These are phyloP conservation scores for Perdita meconis DNA, from an alignment of 2,888 invertebrate genomes.

Conservation along the genomic window DNA sequence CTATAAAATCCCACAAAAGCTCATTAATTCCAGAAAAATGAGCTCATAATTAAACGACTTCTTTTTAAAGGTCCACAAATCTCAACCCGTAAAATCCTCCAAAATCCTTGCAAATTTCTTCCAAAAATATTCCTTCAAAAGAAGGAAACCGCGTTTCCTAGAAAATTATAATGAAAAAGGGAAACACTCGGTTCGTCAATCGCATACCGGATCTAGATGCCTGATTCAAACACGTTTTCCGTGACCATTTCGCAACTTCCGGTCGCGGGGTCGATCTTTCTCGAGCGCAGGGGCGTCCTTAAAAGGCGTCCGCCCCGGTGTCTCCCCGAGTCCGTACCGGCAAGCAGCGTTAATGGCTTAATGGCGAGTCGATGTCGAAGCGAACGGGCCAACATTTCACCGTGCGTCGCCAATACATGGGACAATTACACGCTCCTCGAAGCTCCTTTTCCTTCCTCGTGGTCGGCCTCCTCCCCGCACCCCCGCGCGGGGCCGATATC, in stretches of 20 bases:
- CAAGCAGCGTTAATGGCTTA: constrained; percentile 76
- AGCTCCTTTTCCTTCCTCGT: constrained; percentile 44
- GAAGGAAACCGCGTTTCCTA: too few relatives aligned
- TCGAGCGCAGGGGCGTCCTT: not conserved
- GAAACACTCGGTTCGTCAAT: not conserved
- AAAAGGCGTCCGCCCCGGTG: constrained; percentile 24
- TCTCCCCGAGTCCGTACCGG: constrained; percentile 5
- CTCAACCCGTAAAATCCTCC: too few relatives aligned
- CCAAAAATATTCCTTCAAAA: too few relatives aligned
- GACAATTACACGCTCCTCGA: constrained; percentile 45
- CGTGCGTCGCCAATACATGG: constrained; percentile 42
- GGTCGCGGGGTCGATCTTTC: too few relatives aligned
- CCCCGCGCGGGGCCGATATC: constrained; percentile 65
- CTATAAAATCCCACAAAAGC: too few relatives aligned
- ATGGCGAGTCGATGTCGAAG: constrained; percentile 79
- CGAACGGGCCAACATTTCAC: constrained; percentile 60
- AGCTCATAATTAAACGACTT: too few relatives aligned
- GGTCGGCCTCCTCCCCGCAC: too few relatives aligned
- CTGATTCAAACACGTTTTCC: not conserved
- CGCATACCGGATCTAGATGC: not conserved
- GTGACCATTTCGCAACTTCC: constrained; percentile 27
- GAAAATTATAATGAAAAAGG: too few relatives aligned
- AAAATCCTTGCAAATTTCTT: too few relatives aligned
- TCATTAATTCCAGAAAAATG: too few relatives aligned
- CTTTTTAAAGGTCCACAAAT: too few relatives aligned